These are phyloP conservation scores for Crioceris asparagi DNA, from an alignment of 2,888 invertebrate species.

Conservation along the genomic window DNA sequence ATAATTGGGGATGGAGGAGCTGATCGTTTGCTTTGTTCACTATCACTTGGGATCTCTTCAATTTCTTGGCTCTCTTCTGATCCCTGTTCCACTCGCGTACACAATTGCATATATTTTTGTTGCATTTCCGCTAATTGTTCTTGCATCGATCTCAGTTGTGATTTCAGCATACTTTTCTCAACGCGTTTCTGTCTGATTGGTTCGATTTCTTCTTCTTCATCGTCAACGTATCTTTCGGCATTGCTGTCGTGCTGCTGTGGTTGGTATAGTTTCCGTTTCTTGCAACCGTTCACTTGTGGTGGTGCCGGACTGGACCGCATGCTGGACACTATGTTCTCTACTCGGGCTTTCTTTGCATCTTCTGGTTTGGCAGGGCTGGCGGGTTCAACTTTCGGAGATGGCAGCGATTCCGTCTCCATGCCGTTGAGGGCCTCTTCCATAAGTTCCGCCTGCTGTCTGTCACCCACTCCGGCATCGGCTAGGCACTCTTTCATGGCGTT, in stretches of 20 bases:
- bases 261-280: slow-evolving; percentile 90
- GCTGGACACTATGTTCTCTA: slow-evolving; percentile 89
- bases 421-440: slow-evolving; percentile 52
- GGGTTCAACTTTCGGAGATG: slow-evolving; percentile 45
- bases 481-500: slow-evolving; percentile 43
- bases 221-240: slow-evolving; percentile 50
- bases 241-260: slow-evolving; percentile 83
- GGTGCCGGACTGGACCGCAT: slow-evolving; percentile 83
- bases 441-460: slow-evolving; percentile 41
- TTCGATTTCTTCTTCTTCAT: slow-evolving; percentile 59
- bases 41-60: slow-evolving; percentile 62
- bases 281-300: slow-evolving; percentile 80
- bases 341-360: slow-evolving; percentile 84
- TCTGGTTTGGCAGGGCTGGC: slow-evolving; percentile 47
- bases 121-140: slow-evolving; percentile 86
- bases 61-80: slow-evolving; percentile 66
- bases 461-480: slow-evolving; percentile 48
- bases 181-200: slow-evolving; percentile 76
- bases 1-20: slow-evolving; percentile 47
- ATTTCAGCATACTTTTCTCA: slow-evolving; percentile 77
- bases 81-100: slow-evolving; percentile 73
- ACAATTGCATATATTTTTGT: slow-evolving; percentile 79
- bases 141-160: slow-evolving; percentile 77
- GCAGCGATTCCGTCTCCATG: slow-evolving; percentile 51
- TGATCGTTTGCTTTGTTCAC: slow-evolving; percentile 46